These are phyloP conservation scores for Galago senegalensis DNA, from an alignment of 2,797 vertebrate genomes.

Conservation along the genomic window DNA sequence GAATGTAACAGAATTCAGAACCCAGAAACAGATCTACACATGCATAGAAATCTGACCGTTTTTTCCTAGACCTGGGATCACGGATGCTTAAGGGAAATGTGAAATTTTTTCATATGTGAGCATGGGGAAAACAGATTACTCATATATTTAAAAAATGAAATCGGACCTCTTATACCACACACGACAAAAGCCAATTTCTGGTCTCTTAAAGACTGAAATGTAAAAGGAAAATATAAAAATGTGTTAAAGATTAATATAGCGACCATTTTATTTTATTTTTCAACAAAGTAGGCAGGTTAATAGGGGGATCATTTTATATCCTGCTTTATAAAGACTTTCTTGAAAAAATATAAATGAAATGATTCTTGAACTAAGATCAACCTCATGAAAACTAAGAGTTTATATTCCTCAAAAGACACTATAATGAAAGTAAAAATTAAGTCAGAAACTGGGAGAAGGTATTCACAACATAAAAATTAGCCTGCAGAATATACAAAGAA, in stretches of 20 bases:
- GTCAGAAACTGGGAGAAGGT: background rate
- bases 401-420: conserved; percentile 23
- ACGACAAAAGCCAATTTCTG: conserved; percentile 25
- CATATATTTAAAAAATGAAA: conserved; percentile 35
- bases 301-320: background rate
- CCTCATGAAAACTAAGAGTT: conserved; percentile 46
- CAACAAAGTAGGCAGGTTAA: background rate
- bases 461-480: background rate
- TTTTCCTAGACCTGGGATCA: background rate
- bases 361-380: background rate
- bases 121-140: conserved; percentile 8
- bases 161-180: background rate
- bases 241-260: background rate
- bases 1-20: background rate
- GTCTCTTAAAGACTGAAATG: background rate
- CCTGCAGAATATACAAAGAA: conserved; percentile 39
- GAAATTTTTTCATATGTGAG: background rate
- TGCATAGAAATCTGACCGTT: background rate
- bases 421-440: conserved; percentile 42
- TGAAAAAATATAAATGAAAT: conserved; percentile 48
- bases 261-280: background rate
- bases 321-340: conserved; percentile 3
- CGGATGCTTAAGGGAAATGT: background rate
- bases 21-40: background rate
- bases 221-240: background rate